These are phyloP conservation scores for Coregonus suidteri DNA, from an alignment of 2,797 vertebrate species.

Conservation along the genomic window DNA sequence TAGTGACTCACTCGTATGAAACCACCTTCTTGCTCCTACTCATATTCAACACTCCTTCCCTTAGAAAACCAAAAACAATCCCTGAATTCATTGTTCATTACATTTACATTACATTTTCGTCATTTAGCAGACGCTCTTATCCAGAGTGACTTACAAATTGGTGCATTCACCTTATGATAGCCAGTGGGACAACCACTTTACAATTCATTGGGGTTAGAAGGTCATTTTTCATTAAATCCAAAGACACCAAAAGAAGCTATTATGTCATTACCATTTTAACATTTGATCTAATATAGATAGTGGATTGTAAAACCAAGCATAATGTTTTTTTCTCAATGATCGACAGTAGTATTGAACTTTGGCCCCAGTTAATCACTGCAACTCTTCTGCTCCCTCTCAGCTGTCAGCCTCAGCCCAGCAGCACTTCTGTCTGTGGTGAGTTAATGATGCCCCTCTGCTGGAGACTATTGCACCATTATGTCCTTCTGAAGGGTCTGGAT, in stretches of 20 bases:
- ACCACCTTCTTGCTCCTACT: too few species aligned
- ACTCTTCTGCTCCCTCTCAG: neutral
- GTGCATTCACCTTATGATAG: too few species aligned
- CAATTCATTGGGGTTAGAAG: too few species aligned
- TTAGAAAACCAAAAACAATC: too few species aligned
- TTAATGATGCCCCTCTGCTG: conserved; percentile 57
- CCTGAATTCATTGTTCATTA: too few species aligned
- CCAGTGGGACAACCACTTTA: too few species aligned
- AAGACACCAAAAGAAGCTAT: neutral
- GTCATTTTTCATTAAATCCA: neutral
- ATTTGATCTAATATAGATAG: neutral
- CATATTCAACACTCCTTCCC: too few species aligned
- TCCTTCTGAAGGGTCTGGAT: conserved; percentile 26
- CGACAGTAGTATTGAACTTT: neutral
- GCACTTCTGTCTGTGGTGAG: conserved; percentile 23
- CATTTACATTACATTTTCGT: too few species aligned
- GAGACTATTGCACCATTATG: conserved; percentile 32
- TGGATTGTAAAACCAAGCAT: neutral
- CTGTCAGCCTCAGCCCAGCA: neutral
- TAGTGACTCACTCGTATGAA: too few species aligned
- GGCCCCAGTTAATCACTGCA: neutral
- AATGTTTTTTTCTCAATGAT: neutral
- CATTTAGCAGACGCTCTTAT: too few species aligned
- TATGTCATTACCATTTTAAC: neutral
- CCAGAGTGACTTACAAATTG: too few species aligned